A percentile compares a stretch with the other conserved stretches of the same genome.
phyloP scores from a whole-genome alignment of 2,888 invertebrate genomes.

The Mactromeris polynyma region DNA sequence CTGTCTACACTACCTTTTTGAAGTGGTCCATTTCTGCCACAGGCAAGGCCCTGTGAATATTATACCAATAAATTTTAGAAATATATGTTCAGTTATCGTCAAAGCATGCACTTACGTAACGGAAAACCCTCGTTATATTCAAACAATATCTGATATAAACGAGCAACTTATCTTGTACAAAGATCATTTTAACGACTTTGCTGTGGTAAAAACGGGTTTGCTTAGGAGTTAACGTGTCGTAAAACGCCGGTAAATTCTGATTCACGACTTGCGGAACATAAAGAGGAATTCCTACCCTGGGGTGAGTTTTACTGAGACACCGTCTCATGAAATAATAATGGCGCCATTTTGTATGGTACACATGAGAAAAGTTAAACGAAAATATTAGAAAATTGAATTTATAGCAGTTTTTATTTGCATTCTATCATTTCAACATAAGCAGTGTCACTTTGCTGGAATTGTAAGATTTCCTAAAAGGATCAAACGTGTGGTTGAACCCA shows the following conservation, averaged over 20 bases:
- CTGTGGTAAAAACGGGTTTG: neutral
- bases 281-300: neutral
- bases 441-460: too few species aligned
- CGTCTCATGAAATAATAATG: neutral
- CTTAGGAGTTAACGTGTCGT: neutral
- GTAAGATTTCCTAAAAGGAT: too few species aligned
- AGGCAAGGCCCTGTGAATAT: constrained; percentile 16
- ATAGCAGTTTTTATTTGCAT: neutral
- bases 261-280: neutral
- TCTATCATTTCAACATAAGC: neutral
- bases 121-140: neutral
- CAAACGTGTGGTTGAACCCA: too few species aligned
- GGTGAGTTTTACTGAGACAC: neutral
- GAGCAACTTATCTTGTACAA: neutral
- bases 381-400: neutral
- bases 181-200: constrained; percentile 3
- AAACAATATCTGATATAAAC: neutral
- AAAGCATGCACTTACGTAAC: neutral
- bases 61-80: neutral
- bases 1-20: constrained; percentile 10
- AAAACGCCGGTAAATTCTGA: neutral
- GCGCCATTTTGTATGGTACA: neutral
- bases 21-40: neutral
- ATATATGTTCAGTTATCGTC: neutral
- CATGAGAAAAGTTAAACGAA: neutral